These are phyloP conservation scores for Corvus cornix DNA, from an alignment of 2,113 vertebrate species.

Conservation along the genomic window DNA sequence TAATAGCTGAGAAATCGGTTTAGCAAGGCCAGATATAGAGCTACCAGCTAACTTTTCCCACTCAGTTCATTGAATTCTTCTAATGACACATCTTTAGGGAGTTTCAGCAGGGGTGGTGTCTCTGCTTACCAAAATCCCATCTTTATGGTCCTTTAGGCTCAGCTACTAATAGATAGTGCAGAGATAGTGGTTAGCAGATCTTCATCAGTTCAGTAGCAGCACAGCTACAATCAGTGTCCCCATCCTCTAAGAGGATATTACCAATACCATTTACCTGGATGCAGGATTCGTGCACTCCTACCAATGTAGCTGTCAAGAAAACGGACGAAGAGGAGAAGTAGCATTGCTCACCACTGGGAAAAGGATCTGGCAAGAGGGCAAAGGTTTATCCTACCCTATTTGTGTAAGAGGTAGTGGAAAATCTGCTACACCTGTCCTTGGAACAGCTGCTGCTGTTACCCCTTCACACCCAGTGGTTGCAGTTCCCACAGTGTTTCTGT, in stretches of 20 bases:
- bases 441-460: neutral
- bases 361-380: constrained; percentile 33
- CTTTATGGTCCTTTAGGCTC: neutral
- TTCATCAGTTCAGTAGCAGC: neutral
- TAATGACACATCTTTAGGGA: neutral
- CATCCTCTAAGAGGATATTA: neutral
- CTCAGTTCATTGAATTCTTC: neutral
- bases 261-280: neutral
- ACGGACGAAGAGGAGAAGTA: neutral
- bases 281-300: neutral
- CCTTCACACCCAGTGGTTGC: neutral
- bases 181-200: neutral
- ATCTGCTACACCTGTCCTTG: neutral
- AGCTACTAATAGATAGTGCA: neutral
- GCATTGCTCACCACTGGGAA: neutral
- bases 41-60: neutral
- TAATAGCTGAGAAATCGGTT: neutral
- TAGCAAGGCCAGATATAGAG: neutral
- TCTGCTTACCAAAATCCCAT: neutral
- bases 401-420: neutral
- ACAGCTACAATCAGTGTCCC: neutral
- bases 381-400: neutral
- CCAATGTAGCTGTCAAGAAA: neutral
- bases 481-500: neutral
- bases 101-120: neutral